Evolutionary conservation across 2,113 vertebrate species (phyloP), one percentile per base, ranked within the genome.

Genomic region (Thamnaconus septentrionalis): DNA sequence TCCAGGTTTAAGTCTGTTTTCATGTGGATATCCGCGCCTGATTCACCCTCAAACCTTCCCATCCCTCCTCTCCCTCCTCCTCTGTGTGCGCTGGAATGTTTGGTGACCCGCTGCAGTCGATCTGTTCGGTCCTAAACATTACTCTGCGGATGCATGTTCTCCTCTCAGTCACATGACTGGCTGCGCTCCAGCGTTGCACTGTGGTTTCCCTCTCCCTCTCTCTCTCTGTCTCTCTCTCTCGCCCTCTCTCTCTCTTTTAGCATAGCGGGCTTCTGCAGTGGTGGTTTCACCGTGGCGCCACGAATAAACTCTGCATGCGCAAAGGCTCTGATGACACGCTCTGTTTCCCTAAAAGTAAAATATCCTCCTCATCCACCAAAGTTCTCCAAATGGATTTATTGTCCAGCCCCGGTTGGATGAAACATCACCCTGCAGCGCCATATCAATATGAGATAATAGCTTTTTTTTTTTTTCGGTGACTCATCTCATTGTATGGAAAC

Each of bases 1-100:
- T 76, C 64, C 78, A 72, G 62, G 72, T 69, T 78, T 61, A 71
- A 73, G 71, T 73, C 70, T 61, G 55, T 58, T 52, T 65, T 60
- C 45, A 65, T 53, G 64, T 64, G 18, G 4, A 31, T 31, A 31
- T 31, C 18, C 18, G 2, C 18, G 18, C 46, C 44, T 52, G 46
- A 12, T 53, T 56, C 31, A 66, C 53, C 40, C 31, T 11, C 9
- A 8, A 8, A 42, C 56, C 46, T 39, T 10, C 53, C 41, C 44
- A 46, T 41, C 0, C n/a, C 41, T 45, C 31, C 55, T 48, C 44
- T 50, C 54, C 40, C 48, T 48, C 52, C 43, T 67, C 50, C 58
- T 69, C 55, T 67, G 51, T 65, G 45, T 69, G 69, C 68, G 60
- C 56, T 71, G 53, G 66, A 66, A 71, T 77, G 65, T 71, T 70